These are phyloP conservation scores for Esox niger DNA, from an alignment of 2,113 vertebrate genomes.

Conservation along the genomic window DNA sequence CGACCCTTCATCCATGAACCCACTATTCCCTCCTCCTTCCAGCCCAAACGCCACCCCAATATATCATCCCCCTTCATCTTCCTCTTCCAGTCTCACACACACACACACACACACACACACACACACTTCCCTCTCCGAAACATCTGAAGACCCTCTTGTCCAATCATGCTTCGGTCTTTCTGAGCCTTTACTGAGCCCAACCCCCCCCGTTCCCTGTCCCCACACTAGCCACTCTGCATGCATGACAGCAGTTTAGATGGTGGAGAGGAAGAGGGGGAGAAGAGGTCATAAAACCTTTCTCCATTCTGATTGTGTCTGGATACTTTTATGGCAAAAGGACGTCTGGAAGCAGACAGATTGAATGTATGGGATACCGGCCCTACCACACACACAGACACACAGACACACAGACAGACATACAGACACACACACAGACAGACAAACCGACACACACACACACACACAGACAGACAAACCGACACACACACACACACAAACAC, in stretches of 20 bases:
- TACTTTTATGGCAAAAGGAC: constrained; percentile 4
- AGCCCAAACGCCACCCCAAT: background rate
- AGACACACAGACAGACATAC: background rate
- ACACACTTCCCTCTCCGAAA: background rate
- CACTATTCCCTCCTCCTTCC: background rate
- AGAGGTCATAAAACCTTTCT: background rate
- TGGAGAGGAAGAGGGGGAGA: background rate
- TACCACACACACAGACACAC: background rate
- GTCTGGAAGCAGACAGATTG: background rate
- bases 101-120: too few species aligned
- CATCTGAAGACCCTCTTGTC: background rate
- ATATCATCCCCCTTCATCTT: too few species aligned
- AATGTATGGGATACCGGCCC: background rate
- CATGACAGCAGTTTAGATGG: constrained; percentile 1
- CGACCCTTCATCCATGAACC: background rate
- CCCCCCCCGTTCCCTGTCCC: background rate
- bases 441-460: background rate
- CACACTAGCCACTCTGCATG: background rate
- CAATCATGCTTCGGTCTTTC: too few species aligned
- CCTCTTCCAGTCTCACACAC: too few species aligned
- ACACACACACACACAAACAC: background rate
- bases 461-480: background rate
- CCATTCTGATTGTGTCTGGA: constrained; percentile 9
- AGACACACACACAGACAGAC: background rate
- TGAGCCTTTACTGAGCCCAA: too few species aligned